Conservation (phyloP, 2,888 invertebrate genomes). For the Papilio demoleus region DNA sequence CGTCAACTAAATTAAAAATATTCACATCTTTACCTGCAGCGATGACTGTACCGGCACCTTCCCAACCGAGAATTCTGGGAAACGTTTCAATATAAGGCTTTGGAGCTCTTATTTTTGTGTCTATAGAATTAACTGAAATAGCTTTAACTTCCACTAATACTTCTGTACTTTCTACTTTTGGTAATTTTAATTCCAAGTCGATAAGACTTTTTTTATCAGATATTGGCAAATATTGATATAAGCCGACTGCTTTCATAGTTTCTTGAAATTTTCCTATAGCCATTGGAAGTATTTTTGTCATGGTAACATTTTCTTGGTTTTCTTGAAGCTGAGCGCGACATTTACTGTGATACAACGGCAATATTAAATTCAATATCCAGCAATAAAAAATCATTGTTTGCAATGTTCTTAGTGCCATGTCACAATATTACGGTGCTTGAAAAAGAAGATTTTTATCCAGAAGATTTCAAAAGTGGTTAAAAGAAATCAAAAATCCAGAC, state of each 20-base stretch:
- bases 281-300: constrained; percentile 58
- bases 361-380: background rate
- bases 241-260: constrained; percentile 73
- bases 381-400: constrained; percentile 2
- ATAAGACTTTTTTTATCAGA: constrained; percentile 64
- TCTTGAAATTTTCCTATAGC: background rate
- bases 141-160: constrained; percentile 73
- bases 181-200: constrained; percentile 68
- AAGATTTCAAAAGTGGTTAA: background rate
- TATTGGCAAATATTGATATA: constrained; percentile 74
- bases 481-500: background rate
- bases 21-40: constrained; percentile 61
- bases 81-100: constrained; percentile 61
- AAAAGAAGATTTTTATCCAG: background rate
- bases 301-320: constrained; percentile 34
- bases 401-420: background rate
- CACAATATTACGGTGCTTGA: background rate
- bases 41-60: constrained; percentile 70
- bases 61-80: constrained; percentile 71
- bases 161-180: constrained; percentile 59
- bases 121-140: constrained; percentile 72
- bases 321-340: background rate
- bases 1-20: constrained; percentile 65
- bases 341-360: background rate
- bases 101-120: constrained; percentile 69